Base-by-base conservation (phyloP, 2,888 invertebrate genomes). In the Philhelius pedissequus region DNA sequence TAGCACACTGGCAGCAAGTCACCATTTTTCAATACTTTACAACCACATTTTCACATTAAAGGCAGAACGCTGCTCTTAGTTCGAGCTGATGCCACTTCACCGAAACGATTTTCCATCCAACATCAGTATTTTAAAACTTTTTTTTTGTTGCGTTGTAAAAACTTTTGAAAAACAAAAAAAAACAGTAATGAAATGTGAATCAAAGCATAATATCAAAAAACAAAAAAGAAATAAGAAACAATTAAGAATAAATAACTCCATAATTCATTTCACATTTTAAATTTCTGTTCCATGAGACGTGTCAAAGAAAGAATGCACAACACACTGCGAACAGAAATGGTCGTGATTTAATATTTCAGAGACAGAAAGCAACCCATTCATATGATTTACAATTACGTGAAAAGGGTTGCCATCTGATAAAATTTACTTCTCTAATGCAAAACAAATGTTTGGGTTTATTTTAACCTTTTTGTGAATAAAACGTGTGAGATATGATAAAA, bases 241-340 rank as follows among this genome's bases (percentile, higher is more conserved):
- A 82, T 77, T 77, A 66, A 71, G 48, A 58, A 71, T 71, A 71
- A 71, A 82, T 71, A 77, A 82, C 77, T 77, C 71, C 40, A 77
- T 78, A 77, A 77, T 68, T 82, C 52, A 52, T 38, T 73, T 77
- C 50, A 38, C 38, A n/a, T 64, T 74, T 52, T 54, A 22, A 32
- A 52, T 30, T 64, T 64, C 43, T 52, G 30, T 15, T 43, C 8
- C 52, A 74, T 74, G 64, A 43, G 64, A 66, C 38, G 66, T 81
- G 70, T 48, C 43, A 35, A 56, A 56, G 56, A 35, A 56, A 35
- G 32, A 56, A 35, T 56, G 20, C 56, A 32, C 56, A 32, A 20
- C 32, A 30, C 56, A 32, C 20, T 20, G 20, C 20, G 56, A 11
- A 32, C 56, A 18, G 27, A 7, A 20, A 18, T 32, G 32, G 13